phyloP scores from a whole-genome alignment of 2,888 invertebrate genomes.

The Campopleginae sp. region DNA sequence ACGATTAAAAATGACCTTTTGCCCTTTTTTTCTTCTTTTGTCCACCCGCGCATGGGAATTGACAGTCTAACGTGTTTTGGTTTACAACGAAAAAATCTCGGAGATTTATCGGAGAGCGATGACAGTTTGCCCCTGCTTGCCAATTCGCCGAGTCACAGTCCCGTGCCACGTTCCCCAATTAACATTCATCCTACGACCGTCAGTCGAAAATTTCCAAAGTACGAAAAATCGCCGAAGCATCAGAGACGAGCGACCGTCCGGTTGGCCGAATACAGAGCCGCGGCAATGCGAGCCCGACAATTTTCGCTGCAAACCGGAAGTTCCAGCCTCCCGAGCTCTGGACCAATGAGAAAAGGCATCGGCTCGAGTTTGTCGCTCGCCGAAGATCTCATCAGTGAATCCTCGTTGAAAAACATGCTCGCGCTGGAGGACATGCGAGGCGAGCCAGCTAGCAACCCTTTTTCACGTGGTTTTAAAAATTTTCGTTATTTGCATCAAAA shows the following conservation, averaged over 20 bases:
- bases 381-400: constrained; percentile 82
- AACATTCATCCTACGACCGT: constrained; percentile 65
- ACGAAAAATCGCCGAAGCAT: constrained; percentile 67
- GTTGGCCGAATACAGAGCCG: constrained; percentile 70
- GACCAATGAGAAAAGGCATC: constrained; percentile 57
- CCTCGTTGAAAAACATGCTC: constrained; percentile 82
- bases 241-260: constrained; percentile 64
- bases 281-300: constrained; percentile 59
- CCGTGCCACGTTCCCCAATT: constrained; percentile 66
- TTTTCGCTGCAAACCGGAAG: constrained; percentile 63
- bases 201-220: constrained; percentile 73
- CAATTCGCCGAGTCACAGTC: constrained; percentile 70
- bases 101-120: constrained; percentile 77
- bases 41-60: constrained; percentile 75
- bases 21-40: constrained; percentile 70
- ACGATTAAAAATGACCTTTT: constrained; percentile 47
- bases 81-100: constrained; percentile 75
- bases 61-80: constrained; percentile 77
- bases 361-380: constrained; percentile 75
- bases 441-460: constrained; percentile 84
- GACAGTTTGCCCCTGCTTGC: constrained; percentile 75
- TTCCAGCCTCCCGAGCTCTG: background rate
- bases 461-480: constrained; percentile 87
- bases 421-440: constrained; percentile 87
- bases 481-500: constrained; percentile 87